phyloP scores from a whole-genome alignment of 2,797 vertebrate species.

The Paramormyrops hopkinsi region DNA sequence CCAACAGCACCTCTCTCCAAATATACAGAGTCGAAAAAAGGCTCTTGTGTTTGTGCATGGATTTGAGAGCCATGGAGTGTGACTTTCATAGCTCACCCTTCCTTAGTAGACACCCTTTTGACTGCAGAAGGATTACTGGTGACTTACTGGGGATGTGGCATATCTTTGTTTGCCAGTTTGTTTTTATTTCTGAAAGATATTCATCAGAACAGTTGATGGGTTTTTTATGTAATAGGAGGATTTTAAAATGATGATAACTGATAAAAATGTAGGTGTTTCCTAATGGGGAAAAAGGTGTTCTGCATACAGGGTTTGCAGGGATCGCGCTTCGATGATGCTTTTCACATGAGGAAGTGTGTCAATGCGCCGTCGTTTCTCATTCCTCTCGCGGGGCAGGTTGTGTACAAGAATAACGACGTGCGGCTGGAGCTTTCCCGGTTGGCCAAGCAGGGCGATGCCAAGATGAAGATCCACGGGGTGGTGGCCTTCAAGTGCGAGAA shows the following conservation, averaged over 20 bases:
- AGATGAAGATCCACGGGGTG: constrained; percentile 92
- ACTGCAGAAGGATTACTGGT: not conserved
- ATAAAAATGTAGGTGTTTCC: not conserved
- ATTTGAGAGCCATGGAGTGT: not conserved
- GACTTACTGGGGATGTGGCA: not conserved
- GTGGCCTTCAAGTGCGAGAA: constrained; percentile 98
- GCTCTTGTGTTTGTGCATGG: not conserved
- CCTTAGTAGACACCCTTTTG: not conserved
- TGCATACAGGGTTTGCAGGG: not conserved
- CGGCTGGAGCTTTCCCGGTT: constrained; percentile 88
- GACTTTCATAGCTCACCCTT: not conserved
- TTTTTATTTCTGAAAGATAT: not conserved
- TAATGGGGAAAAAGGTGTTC: not conserved
- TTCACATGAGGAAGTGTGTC: not conserved
- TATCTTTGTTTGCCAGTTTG: not conserved
- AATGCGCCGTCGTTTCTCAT: not conserved
- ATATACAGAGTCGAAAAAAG: not conserved
- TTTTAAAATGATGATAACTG: not conserved
- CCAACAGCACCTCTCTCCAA: not conserved
- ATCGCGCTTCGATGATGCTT: not conserved
- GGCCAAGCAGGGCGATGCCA: constrained; percentile 85
- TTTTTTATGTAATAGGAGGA: not conserved
- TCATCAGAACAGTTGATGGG: not conserved
- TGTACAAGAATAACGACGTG: constrained; percentile 98
- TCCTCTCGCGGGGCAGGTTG: constrained; percentile 68